Conservation (phyloP, 2,888 invertebrate genomes). For the Cantharis rustica region DNA sequence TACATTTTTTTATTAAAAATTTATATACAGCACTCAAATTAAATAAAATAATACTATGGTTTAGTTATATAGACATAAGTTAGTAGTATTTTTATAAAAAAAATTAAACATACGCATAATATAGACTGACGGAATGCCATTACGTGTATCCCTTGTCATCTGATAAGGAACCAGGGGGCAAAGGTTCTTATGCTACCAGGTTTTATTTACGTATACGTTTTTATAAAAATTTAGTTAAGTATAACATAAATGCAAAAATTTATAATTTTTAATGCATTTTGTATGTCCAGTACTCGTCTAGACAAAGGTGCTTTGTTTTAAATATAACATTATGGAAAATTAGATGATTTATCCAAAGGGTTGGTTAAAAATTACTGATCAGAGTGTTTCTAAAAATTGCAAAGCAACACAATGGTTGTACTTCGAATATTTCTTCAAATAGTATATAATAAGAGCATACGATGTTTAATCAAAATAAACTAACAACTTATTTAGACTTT, state of each 20-base stretch:
- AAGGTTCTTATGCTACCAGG: constrained; percentile 40
- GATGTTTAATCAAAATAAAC: no score
- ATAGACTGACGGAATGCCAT: constrained; percentile 50
- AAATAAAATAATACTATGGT: constrained; percentile 44
- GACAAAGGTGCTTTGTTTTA: neutral
- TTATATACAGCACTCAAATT: constrained; percentile 32
- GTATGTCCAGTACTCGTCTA: neutral
- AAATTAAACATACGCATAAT: constrained; percentile 27
- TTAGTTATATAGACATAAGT: constrained; percentile 37
- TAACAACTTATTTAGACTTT: no score
- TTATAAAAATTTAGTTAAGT: neutral
- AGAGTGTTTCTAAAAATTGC: no score
- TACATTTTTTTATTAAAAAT: constrained; percentile 7
- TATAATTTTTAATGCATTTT: neutral
- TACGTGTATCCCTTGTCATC: constrained; percentile 53
- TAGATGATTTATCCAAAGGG: no score
- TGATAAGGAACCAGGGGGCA: constrained; percentile 51
- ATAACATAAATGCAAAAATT: neutral
- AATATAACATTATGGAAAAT: neutral
- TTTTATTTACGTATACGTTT: neutral
- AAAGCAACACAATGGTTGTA: no score
- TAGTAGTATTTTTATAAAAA: constrained; percentile 30
- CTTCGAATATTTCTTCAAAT: no score
- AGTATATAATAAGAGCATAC: no score
- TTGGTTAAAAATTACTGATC: no score